phyloP scores from a whole-genome alignment of 2,888 invertebrate species.

The Drosophila yooni region DNA sequence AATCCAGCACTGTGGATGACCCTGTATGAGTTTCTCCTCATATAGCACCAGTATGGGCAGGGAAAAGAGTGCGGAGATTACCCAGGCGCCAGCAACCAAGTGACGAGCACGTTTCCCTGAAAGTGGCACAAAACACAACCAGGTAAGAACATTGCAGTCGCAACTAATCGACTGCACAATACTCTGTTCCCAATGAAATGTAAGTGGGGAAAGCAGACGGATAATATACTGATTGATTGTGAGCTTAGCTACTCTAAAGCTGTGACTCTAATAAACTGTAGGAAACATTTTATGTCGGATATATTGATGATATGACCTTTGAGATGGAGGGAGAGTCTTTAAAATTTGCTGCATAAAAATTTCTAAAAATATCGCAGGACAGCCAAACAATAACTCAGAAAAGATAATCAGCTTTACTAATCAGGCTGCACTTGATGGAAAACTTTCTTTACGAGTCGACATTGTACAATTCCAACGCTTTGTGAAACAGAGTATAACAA shows the following conservation, averaged over 20 bases:
- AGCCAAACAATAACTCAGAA: not conserved
- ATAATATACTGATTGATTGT: not conserved
- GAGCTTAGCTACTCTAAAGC: not conserved
- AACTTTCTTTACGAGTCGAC: not conserved
- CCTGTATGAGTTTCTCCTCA: slow-evolving; percentile 92
- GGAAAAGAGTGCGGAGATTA: slow-evolving; percentile 92
- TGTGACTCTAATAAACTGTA: not conserved
- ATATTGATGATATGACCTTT: not conserved
- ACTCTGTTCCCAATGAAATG: not conserved
- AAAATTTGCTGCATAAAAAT: not conserved
- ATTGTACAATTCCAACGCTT: not conserved
- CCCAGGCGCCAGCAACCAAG: slow-evolving; percentile 93
- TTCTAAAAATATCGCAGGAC: not conserved
- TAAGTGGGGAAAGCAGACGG: not conserved
- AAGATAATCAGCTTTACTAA: not conserved
- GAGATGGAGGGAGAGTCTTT: no score
- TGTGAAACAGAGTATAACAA: not conserved
- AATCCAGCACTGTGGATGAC: slow-evolving; percentile 94
- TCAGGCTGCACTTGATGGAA: not conserved
- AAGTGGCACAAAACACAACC: slow-evolving; percentile 1
- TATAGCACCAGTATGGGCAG: slow-evolving; percentile 92
- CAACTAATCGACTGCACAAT: not conserved
- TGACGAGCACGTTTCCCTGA: slow-evolving; percentile 93
- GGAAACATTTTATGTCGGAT: not conserved
- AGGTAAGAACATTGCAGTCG: not conserved